Base-by-base conservation (phyloP, 2,888 invertebrate genomes). In the Lasioglossum vierecki region DNA sequence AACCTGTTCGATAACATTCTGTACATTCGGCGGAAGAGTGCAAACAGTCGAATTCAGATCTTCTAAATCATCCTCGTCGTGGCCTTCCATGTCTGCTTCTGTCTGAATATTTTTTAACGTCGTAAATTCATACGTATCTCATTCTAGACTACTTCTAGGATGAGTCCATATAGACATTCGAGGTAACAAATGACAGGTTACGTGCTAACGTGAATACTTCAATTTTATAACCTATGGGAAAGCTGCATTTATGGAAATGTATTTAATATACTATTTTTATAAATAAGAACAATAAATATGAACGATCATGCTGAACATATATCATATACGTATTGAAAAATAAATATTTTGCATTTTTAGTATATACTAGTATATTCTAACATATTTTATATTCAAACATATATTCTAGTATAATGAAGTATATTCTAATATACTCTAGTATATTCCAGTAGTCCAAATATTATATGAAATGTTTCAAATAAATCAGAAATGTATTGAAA, bases 1-100 rank as follows among this genome's bases (percentile, higher is more conserved):
- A 88, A 97, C 97, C 96, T 97, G 97, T 95, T 99, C 98, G 88
- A 99, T 98, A 1, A 98, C 98, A 94, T 96, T 97, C 95, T 98
- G 98, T 9, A 99, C 99, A 92, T 98, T 98, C 79, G 97, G 97
- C 1, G 98, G 97, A 93, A 99, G 98, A 57, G 95, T 95, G 79
- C 96, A 95, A 84, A 96, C 94, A 66, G 95, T 95, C 18, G 95
- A 95, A 83, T 95, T 95, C 86, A 96, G 95, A 86, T 96, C 96
- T 41, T 96, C 95, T 49, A 94, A 87, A 76, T 94, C 94, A 46
- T 95, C 95, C 30, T 95, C 95, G 60, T 95, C 95, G 71, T 91
- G 92, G 35, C 85, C 91, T 66, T 91, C 93, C 94, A 94, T 95
- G 76, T 63, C 88, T 70, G 41, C 22, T 46, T 60, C 74, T 39